Evolutionary conservation across 2,113 vertebrate species (phyloP).

Genomic region (Athene noctua): DNA sequence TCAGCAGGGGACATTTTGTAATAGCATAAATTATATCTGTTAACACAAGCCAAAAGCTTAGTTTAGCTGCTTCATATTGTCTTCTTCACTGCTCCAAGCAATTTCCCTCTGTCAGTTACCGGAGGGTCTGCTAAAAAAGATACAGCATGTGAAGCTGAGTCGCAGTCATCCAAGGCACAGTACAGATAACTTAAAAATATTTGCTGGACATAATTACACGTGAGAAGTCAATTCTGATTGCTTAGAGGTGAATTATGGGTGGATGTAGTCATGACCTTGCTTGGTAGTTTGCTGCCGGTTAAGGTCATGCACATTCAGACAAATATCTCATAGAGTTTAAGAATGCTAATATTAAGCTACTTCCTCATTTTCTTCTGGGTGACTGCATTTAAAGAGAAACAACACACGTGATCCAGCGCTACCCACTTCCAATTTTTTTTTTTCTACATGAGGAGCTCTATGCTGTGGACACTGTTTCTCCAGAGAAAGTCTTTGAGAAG

Average conservation of each 20-base stretch:
- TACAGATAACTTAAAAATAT: background rate
- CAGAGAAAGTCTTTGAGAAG: background rate
- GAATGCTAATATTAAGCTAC: background rate
- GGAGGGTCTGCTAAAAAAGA: background rate
- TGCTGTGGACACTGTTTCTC: background rate
- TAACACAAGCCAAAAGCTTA: background rate
- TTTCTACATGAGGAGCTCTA: background rate
- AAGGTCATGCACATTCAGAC: background rate
- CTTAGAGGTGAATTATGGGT: background rate
- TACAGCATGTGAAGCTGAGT: background rate
- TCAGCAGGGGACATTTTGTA: background rate
- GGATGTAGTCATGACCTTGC: background rate
- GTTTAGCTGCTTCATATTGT: background rate
- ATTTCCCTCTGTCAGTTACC: background rate
- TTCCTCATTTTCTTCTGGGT: background rate
- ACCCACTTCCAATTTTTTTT: background rate
- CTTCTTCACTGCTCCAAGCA: background rate
- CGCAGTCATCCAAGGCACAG: background rate
- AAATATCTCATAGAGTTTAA: background rate
- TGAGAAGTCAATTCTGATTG: background rate
- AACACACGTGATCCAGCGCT: rapidly evolving
- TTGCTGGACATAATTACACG: background rate
- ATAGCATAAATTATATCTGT: background rate
- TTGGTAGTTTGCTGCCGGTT: background rate
- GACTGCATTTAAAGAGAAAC: background rate